Evolutionary conservation across 2,797 vertebrate species (phyloP).

Genomic region (Tenualosa thibaudeaui): DNA sequence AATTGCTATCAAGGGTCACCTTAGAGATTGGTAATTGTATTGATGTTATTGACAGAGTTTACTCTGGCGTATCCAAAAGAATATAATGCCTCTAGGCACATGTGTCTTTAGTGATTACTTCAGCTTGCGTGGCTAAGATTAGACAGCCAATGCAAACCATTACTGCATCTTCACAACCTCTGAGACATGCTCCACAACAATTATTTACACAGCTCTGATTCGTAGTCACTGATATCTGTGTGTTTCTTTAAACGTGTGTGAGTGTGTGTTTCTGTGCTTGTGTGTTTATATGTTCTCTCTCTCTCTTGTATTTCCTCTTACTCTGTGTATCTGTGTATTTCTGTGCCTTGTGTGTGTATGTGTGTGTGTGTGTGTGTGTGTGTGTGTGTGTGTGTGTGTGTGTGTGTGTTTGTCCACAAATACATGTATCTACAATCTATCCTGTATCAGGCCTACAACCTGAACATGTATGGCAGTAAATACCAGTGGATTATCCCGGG

Average conservation of each 20-base stretch:
- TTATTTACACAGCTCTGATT: neutral
- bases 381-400: neutral
- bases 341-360: neutral
- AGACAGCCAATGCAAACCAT: neutral
- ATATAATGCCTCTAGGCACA: neutral
- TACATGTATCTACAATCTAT: neutral
- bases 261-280: neutral
- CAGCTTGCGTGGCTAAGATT: conserved; percentile 17
- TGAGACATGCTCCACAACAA: neutral
- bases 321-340: neutral
- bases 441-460: conserved; percentile 83
- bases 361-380: neutral
- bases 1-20: neutral
- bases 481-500: conserved; percentile 99
- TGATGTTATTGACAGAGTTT: conserved; percentile 10
- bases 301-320: too few relatives aligned
- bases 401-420: neutral
- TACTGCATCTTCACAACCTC: neutral
- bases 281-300: neutral
- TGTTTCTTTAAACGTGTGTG: neutral
- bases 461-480: conserved; percentile 97
- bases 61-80: neutral
- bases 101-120: neutral
- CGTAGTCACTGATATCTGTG: neutral
- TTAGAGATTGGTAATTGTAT: neutral